These are phyloP conservation scores for Drosophila prostipennis DNA, from an alignment of 2,888 invertebrate species.

Conservation along the genomic window DNA sequence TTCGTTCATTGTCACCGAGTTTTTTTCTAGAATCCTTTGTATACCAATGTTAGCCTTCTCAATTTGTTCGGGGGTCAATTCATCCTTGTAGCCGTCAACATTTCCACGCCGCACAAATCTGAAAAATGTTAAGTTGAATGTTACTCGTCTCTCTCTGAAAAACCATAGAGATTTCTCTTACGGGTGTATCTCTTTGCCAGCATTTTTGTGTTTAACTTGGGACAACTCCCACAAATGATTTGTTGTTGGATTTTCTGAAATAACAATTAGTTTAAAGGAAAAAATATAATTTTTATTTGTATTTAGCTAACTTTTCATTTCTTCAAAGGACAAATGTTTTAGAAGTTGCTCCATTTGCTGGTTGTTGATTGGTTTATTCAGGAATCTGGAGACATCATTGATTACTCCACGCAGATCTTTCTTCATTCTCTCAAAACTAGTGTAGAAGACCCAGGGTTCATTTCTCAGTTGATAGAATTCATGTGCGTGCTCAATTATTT, in stretches of 20 bases:
- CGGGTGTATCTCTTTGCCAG: slow-evolving; percentile 34
- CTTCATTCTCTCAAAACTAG: slow-evolving; percentile 79
- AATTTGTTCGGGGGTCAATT: slow-evolving; percentile 50
- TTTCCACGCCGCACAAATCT: slow-evolving; percentile 66
- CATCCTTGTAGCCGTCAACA: slow-evolving; percentile 61
- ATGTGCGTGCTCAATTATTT: slow-evolving; percentile 57
- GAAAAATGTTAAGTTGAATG: neutral
- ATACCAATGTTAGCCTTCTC: slow-evolving; percentile 40
- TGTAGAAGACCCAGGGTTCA: slow-evolving; percentile 73
- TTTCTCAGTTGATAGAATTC: slow-evolving; percentile 75
- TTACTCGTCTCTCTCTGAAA: neutral
- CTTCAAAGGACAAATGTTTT: slow-evolving; percentile 75
- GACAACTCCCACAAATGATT: slow-evolving; percentile 67
- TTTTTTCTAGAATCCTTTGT: slow-evolving; percentile 14
- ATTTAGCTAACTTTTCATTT: slow-evolving; percentile 71
- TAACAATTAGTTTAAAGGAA: neutral
- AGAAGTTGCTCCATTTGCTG: slow-evolving; percentile 64
- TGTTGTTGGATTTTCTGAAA: slow-evolving; percentile 67
- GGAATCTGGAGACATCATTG: slow-evolving; percentile 64
- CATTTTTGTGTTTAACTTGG: slow-evolving; percentile 16
- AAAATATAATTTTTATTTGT: rapidly evolving
- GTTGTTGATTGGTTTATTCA: slow-evolving; percentile 59
- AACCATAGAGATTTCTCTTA: slow-evolving; percentile 11
- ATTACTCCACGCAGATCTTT: slow-evolving; percentile 64
- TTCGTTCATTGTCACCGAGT: slow-evolving; percentile 51